Percentiles rank a stretch among this genome's conserved stretches.
These are phyloP conservation scores for Urocynchramus pylzowi DNA, from an alignment of 2,113 vertebrate genomes.

Conservation along the genomic window DNA sequence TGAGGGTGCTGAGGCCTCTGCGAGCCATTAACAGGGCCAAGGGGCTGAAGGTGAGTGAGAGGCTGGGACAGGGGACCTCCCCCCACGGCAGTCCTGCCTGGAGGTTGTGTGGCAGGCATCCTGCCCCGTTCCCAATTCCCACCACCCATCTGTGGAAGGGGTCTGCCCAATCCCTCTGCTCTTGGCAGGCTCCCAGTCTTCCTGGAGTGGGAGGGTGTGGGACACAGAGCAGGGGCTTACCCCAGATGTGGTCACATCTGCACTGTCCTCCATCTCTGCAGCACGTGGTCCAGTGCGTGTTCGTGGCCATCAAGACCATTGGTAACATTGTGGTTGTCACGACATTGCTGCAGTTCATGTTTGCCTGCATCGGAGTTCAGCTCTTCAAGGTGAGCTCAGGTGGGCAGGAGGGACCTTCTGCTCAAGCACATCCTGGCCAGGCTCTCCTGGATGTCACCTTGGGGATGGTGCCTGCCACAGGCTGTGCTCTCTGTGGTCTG, in stretches of 20 bases:
- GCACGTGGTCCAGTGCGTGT: constrained; percentile 97
- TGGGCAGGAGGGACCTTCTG: not conserved
- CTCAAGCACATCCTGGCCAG: not conserved
- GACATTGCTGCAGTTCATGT: constrained; percentile 94
- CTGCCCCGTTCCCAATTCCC: not conserved
- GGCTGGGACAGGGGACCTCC: accelerated
- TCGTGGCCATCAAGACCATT: constrained; percentile 97
- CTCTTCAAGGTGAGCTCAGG: constrained; percentile 88
- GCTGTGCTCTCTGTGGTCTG: not conserved
- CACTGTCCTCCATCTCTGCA: constrained; percentile 46
- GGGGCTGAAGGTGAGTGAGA: constrained; percentile 86
- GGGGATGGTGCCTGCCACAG: not conserved
- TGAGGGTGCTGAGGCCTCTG: constrained; percentile 93
- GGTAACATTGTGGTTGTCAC: constrained; percentile 96
- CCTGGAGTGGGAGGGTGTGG: not conserved
- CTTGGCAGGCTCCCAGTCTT: not conserved
- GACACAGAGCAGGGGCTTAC: not conserved
- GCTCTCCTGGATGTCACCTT: not conserved
- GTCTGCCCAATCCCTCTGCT: not conserved
- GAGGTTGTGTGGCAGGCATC: not conserved
- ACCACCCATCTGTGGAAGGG: not conserved
- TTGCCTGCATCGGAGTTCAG: constrained; percentile 95
- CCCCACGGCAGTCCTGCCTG: not conserved
- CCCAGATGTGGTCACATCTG: not conserved
- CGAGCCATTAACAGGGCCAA: constrained; percentile 96